Percentiles rank a stretch among this genome's conserved stretches.
phyloP scores from a whole-genome alignment of 2,888 invertebrate species.

The Pediacus dermestoides region DNA sequence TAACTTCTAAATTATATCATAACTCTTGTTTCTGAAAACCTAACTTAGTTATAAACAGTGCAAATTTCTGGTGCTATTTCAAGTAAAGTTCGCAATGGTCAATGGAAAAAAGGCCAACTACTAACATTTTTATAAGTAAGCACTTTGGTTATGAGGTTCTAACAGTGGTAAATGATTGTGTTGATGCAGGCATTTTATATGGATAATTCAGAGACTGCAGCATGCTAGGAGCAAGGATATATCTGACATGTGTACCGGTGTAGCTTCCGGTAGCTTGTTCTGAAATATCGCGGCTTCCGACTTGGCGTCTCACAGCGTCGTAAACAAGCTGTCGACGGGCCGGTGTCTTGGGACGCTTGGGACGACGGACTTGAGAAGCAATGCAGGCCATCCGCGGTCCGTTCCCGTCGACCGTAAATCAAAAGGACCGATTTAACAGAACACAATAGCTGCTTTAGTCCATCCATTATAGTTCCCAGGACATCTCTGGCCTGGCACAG shows the following conservation, averaged over 20 bases:
- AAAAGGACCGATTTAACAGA: conserved; percentile 39
- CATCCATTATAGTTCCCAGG: conserved; percentile 36
- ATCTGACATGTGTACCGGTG: conserved; percentile 7
- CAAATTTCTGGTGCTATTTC: too few relatives aligned
- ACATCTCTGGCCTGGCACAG: conserved; percentile 23
- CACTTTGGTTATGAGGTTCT: too few relatives aligned
- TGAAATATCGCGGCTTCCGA: conserved; percentile 31
- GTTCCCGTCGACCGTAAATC: conserved; percentile 35
- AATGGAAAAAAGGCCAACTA: too few relatives aligned
- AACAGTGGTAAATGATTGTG: too few relatives aligned
- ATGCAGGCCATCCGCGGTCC: conserved; percentile 26
- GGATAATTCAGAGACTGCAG: too few relatives aligned
- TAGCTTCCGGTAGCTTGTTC: conserved; percentile 6
- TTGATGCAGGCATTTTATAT: too few relatives aligned
- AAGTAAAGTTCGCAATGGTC: too few relatives aligned
- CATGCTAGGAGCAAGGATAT: too few relatives aligned
- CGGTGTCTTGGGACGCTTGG: conserved; percentile 22
- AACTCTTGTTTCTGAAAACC: too few relatives aligned
- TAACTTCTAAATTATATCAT: too few relatives aligned
- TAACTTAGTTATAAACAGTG: too few relatives aligned
- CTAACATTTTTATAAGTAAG: too few relatives aligned
- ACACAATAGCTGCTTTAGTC: conserved; percentile 37
- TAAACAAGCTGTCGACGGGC: conserved; percentile 40
- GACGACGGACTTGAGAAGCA: conserved; percentile 19
- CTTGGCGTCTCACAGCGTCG: conserved; percentile 35